Evolutionary conservation across 2,797 vertebrate genomes (phyloP), one percentile per base, ranked within the genome.

Genomic region (Hypotaenidia okinawae): DNA sequence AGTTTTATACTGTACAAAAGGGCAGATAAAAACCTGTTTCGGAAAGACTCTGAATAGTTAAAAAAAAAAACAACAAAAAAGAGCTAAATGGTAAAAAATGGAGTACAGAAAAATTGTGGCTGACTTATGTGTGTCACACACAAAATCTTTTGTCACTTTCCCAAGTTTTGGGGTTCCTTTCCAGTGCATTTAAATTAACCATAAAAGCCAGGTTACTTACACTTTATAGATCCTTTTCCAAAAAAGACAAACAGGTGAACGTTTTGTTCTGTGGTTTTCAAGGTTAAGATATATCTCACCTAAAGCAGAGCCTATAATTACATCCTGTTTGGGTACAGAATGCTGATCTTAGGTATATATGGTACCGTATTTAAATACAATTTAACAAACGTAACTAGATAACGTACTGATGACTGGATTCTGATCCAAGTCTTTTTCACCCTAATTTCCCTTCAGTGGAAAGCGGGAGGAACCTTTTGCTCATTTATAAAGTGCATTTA

Each of bases 401-500:
- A 69, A 45, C 9, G 23, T 62, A 79, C 33, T 18, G 23, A 64
- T 62, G 73, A 86, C 73, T 51, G 27, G 23, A 51, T 88, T 66
- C 67, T 72, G 43, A 93, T 58, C 16, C 33, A 5, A 67, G n/a
- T n/a, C 12, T 58, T 80, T 58, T 86, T 76, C 41, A 90, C 58
- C 4, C 8, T 74, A 10, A 70, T 72, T 76, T 81, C 72, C n/a
- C 33, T 51, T 9, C 28, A 90, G 73, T 23, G 49, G 73, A 74
- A 95, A 79, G 77, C 0, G 67, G 21, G 80, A 82, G 78, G 68
- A 95, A 94, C 22, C 86, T 43, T 90, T 94, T 90, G 88, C 93
- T 96, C 95, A 96, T 94, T 91, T 94, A 84, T 93, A 94, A 94
- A 93, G 92, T 94, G 83, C 84, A 93, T 87, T 94, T 89, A 93